A percentile compares a stretch with the other conserved stretches of the same genome.
Conservation (phyloP, 2,113 vertebrate species). For the Pogona vitticeps region DNA sequence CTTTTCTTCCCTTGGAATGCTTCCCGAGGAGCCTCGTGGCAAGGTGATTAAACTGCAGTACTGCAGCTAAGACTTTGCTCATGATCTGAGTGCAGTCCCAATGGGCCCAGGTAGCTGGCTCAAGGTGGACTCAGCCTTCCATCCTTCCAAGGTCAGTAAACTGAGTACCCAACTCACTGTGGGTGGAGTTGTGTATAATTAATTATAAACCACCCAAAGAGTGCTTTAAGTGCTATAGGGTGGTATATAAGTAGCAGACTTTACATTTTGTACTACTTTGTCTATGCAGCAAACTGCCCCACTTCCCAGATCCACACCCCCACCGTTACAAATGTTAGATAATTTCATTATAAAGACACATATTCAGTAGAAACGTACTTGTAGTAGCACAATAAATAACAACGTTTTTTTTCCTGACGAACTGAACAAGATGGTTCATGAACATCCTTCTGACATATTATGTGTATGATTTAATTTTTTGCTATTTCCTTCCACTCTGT, state of each 20-base stretch:
- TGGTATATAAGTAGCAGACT: too few species aligned
- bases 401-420: background rate
- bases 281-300: background rate
- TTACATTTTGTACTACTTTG: too few species aligned
- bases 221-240: too few species aligned
- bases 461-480: slow-evolving; percentile 29
- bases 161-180: too few species aligned
- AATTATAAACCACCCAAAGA: too few species aligned
- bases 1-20: background rate
- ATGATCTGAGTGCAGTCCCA: too few species aligned
- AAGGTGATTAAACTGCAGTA: too few species aligned
- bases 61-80: too few species aligned
- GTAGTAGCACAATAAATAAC: background rate
- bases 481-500: background rate
- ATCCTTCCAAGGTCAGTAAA: too few species aligned
- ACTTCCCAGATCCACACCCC: background rate
- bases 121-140: too few species aligned
- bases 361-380: background rate
- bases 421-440: background rate
- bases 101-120: too few species aligned
- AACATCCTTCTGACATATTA: background rate
- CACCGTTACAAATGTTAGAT: background rate
- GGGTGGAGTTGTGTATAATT: too few species aligned
- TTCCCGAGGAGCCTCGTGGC: background rate
- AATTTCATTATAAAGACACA: background rate